Evolutionary conservation across 2,797 vertebrate species (phyloP), one percentile per base, ranked within the genome.

Genomic region (Cyprinella venusta): DNA sequence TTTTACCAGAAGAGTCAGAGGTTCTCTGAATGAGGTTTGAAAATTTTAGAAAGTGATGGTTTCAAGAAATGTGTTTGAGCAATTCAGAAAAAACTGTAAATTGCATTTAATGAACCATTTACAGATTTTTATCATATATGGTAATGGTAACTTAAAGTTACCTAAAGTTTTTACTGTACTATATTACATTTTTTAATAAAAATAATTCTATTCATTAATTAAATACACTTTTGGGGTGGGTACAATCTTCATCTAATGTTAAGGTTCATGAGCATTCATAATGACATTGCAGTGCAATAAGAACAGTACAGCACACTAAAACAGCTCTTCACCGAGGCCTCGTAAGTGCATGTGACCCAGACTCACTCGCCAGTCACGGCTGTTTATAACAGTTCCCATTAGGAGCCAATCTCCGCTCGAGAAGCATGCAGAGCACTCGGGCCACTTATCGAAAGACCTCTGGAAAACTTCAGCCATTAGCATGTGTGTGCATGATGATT

Each of bases 391-490:
- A 74, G 63, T 69, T 68, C 59, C 50, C 64, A 80, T 83, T 83
- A 80, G 65, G 75, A 77, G 56, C 79, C 33, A 52, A 71, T 52
- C 59, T 65, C 69, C 56, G 21, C 67, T 67, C n/a, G 3, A 69
- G 36, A 50, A 74, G 36, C 21, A 24, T 50, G 78, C 78, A 50
- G 82, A 84, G 86, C 68, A 61, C 84, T 67, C 50, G n/a, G 48
- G 67, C 83, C 85, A 83, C 76, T 85, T 86, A 88, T 83, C 45
- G 36, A 65, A 59, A 88, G 86, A 84, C 69, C 76, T 83, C 77
- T 85, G 81, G 85, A 85, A 88, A 87, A 83, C 83, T 86, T 84
- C 72, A 87, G 79, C 81, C 76, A 86, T 86, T 86, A 88, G 84
- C 86, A 86, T 85, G 83, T 56, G 54, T 84, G 72, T 9, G 42